Conservation (phyloP, 2,888 invertebrate species). For the Drosophila austrosaltans region DNA sequence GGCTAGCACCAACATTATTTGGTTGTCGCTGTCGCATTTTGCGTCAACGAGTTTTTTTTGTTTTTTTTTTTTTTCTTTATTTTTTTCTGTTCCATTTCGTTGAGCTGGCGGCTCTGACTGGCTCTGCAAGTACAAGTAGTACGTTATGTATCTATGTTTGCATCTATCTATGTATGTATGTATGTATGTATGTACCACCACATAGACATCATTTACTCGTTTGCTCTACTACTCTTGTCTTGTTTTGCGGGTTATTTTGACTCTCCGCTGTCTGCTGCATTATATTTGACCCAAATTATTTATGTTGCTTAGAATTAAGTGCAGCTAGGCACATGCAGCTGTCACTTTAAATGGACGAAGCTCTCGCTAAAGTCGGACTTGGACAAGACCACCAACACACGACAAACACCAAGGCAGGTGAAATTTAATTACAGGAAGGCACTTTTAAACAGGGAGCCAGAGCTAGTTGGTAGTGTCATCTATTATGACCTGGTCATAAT, state of each 20-base stretch:
- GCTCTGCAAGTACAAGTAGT: slow-evolving; percentile 10
- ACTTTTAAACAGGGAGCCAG: neutral
- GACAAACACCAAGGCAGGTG: slow-evolving; percentile 21
- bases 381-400: neutral
- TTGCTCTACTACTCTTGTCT: slow-evolving; percentile 31
- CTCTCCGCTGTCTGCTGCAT: slow-evolving; percentile 46
- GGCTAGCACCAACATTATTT: slow-evolving; percentile 54
- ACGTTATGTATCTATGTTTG: slow-evolving; percentile 27
- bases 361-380: slow-evolving; percentile 6
- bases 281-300: slow-evolving; percentile 67
- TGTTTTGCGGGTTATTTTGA: slow-evolving; percentile 56
- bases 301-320: slow-evolving; percentile 59
- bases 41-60: slow-evolving; percentile 53
- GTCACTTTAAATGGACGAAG: slow-evolving; percentile 51
- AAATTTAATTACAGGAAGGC: slow-evolving; percentile 21
- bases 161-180: slow-evolving; percentile 37
- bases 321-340: slow-evolving; percentile 57
- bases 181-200: slow-evolving; percentile 3
- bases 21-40: slow-evolving; percentile 46
- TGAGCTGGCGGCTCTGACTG: slow-evolving; percentile 19
- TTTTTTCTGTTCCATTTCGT: slow-evolving; percentile 62
- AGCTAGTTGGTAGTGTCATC: neutral
- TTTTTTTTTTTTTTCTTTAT: neutral
- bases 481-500: too few species aligned
- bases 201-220: slow-evolving; percentile 23